Base-by-base conservation (phyloP, 2,888 invertebrate genomes). In the Octodonta nipae region DNA sequence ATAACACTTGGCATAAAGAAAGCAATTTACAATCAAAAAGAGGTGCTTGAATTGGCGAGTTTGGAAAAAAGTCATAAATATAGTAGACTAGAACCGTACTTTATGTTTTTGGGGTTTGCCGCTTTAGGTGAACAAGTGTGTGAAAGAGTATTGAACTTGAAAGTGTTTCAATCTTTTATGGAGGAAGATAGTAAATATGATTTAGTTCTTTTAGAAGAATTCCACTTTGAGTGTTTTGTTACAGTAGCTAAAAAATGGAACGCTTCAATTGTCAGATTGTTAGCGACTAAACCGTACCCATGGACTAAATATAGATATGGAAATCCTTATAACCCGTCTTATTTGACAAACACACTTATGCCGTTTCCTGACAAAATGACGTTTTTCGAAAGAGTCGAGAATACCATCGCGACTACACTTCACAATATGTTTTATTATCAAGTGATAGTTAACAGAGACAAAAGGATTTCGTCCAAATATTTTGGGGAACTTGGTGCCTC, bases 171-270 rank as follows among this genome's bases (percentile, higher is more conserved):
- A 30, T 35, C 56, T 2, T 55, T 67, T 15, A 35, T 66, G 3
- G 58, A 61, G 28, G 52, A 56, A 4, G 63, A 66, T 40, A 56
- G 62, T 3, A 69, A 68, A 28, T 81, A 72, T 47, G 81, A 85
- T 55, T 55, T 83, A 0, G 65, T 80, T 4, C 53, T 84, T 1
- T 62, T 73, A 3, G 48, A 84, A 57, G 70, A 70, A 34, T 83
- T 84, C 51, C 78, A 78, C 42, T 70, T 71, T 29, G 78, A 83
- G 49, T 81, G 83, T 51, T 72, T 73, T 52, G 57, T 79, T 42
- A 75, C 73, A 2, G 54, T 84, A 16, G 73, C 72, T 0, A 65
- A 77, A 46, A 69, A 73, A 44, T 65, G 78, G 29, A 38, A 48
- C 10, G 47, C 44, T 26, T 71, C 71, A 2, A 61, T 68, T 26